Conservation (phyloP, 2,888 invertebrate genomes). For the Lingula anatina region DNA sequence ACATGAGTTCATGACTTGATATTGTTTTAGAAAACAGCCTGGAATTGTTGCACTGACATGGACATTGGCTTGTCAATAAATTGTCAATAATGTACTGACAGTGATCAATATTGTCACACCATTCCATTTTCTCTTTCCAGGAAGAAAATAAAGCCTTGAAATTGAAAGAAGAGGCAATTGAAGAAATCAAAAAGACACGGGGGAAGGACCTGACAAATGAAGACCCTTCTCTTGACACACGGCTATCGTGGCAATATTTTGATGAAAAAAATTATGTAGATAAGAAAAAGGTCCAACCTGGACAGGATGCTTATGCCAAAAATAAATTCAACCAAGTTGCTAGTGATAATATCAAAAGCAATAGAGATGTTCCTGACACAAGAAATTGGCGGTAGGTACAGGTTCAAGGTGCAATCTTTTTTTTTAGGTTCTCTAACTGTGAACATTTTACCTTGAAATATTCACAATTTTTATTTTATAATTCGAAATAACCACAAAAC, state of each 20-base stretch:
- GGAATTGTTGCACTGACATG: no score
- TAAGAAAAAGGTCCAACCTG: slow-evolving; percentile 69
- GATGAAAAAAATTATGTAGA: slow-evolving; percentile 80
- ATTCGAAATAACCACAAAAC: no score
- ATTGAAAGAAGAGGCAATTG: background rate
- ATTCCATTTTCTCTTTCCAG: background rate
- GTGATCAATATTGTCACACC: no score
- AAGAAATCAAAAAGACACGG: background rate
- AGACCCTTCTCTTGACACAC: background rate
- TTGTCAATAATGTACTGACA: no score
- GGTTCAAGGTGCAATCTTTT: no score
- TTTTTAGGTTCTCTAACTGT: no score
- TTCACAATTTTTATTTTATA: no score
- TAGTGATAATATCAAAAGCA: slow-evolving; percentile 82
- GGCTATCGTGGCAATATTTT: slow-evolving; percentile 66
- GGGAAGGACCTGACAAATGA: background rate
- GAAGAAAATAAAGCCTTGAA: background rate
- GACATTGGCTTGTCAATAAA: no score
- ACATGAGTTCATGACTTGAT: no score
- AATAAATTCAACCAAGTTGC: slow-evolving; percentile 97
- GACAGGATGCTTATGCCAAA: slow-evolving; percentile 84
- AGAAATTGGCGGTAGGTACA: slow-evolving; percentile 81
- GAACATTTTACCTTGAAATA: no score
- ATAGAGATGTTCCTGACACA: slow-evolving; percentile 88
- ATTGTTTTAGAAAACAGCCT: no score